Base-by-base conservation (phyloP, 2,113 vertebrate species). In the Sisor rabdophorus region DNA sequence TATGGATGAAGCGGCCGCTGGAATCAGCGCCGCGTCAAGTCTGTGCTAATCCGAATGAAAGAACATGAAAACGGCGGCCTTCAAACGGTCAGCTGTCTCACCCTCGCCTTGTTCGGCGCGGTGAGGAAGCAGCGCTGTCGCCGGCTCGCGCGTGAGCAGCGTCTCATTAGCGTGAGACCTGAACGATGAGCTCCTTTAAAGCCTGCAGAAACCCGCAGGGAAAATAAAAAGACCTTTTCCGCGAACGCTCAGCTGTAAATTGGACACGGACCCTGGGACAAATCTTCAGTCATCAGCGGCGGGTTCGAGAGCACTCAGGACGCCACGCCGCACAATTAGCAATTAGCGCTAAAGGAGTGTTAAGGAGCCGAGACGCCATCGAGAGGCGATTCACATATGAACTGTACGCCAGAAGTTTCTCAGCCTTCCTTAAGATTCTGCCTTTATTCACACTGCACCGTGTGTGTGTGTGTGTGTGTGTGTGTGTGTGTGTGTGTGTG, bases 351-450 rank as follows among this genome's bases (percentile, higher is more conserved):
- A 83, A 80, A 80, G 72, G 80, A 72, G 81, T 81, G 76, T 84
- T 83, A 79, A 89, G 74, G 85, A 76, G 85, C 84, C 84, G 76
- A 85, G 85, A 86, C 85, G 81, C 86, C 87, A 87, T 89, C 87
- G 88, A 80, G 85, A 87, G 86, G 88, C 87, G 81, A 87, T 89
- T 88, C 86, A 83, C 81, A 84, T 85, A 56, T 87, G 80, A 86
- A 88, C 88, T 82, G 74, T 75, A 75, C 65, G 50, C 10, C 15
- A 68, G 79, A 36, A 47, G 55, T 59, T 59, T 47, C 36, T 26
- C 47, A 68, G 65, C 65, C 65, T 68, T 28, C 44, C 44, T 68
- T 24, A 68, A 68, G 65, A 68, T 67, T n/a, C 47, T 15, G 63
- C n/a, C 22, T 68, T 50, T 68, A 68, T 68, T 68, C 44, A 50